Conservation (phyloP, 2,888 invertebrate genomes). For the Corythucha ciliata region DNA sequence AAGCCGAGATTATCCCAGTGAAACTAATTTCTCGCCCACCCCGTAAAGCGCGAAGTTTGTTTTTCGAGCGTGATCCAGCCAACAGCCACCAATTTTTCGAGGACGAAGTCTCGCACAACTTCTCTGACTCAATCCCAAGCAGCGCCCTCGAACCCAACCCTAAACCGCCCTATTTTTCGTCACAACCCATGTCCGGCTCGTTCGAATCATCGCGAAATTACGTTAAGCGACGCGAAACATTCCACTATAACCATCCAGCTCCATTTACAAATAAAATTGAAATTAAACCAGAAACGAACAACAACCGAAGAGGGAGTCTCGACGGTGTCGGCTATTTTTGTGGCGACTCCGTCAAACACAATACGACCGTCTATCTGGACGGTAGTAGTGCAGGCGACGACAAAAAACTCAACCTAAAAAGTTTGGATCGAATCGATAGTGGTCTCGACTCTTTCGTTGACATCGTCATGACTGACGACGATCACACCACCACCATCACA, state of each 20-base stretch:
- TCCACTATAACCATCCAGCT: constrained; percentile 29
- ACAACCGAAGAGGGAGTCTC: constrained; percentile 41
- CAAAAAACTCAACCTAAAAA: constrained; percentile 48
- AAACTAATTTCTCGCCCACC: constrained; percentile 74
- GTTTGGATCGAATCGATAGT: constrained; percentile 66
- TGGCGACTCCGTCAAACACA: constrained; percentile 30
- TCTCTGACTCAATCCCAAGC: constrained; percentile 60
- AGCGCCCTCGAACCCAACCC: constrained; percentile 43
- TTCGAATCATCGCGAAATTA: no score
- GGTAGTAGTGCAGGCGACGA: constrained; percentile 26
- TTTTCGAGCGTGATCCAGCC: constrained; percentile 45
- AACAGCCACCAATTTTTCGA: constrained; percentile 38
- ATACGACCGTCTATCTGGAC: constrained; percentile 31
- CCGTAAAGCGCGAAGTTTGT: constrained; percentile 60
- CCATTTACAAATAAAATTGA: constrained; percentile 8
- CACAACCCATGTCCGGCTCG: no score
- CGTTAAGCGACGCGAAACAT: constrained; percentile 32
- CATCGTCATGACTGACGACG: constrained; percentile 50
- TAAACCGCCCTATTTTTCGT: constrained; percentile 18
- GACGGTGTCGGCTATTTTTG: constrained; percentile 42
- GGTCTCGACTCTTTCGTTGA: constrained; percentile 62
- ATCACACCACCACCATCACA: constrained; percentile 31
- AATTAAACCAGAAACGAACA: constrained; percentile 29
- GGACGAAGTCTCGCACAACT: constrained; percentile 45
- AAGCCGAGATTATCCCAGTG: constrained; percentile 49